phyloP scores from a whole-genome alignment of 2,113 vertebrate species.

The Rhagologus leucostigma region DNA sequence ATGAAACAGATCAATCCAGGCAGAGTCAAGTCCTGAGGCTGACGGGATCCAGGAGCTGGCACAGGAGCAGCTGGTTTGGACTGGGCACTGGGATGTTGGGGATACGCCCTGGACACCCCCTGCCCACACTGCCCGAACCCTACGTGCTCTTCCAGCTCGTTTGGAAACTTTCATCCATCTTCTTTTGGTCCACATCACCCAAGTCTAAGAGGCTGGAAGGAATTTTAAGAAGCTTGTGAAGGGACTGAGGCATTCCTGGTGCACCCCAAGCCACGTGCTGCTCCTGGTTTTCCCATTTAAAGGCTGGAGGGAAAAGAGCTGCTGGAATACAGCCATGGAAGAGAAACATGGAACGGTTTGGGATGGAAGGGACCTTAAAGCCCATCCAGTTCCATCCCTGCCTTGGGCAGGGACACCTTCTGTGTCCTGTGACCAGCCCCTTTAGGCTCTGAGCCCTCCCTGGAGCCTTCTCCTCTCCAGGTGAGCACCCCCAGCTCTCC shows the following conservation, averaged over 20 bases:
- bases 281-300: not conserved
- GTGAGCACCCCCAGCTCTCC: not conserved
- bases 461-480: not conserved
- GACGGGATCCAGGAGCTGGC: not conserved
- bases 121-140: not conserved
- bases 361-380: not conserved
- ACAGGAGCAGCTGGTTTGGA: not conserved
- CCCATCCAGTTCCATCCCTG: not conserved
- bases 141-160: not conserved
- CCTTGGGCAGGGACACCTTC: not conserved
- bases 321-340: not conserved
- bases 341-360: not conserved
- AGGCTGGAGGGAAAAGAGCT: not conserved
- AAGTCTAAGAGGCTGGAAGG: not conserved
- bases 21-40: not conserved
- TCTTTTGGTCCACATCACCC: too few species aligned
- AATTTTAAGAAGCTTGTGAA: not conserved
- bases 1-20: not conserved
- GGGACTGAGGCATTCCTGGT: not conserved
- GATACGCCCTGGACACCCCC: not conserved
- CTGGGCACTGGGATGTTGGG: not conserved
- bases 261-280: not conserved
- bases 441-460: not conserved
- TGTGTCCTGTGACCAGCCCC: not conserved
- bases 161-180: not conserved